phyloP scores from a whole-genome alignment of 2,113 vertebrate species.

The Siphamia tubifer region DNA sequence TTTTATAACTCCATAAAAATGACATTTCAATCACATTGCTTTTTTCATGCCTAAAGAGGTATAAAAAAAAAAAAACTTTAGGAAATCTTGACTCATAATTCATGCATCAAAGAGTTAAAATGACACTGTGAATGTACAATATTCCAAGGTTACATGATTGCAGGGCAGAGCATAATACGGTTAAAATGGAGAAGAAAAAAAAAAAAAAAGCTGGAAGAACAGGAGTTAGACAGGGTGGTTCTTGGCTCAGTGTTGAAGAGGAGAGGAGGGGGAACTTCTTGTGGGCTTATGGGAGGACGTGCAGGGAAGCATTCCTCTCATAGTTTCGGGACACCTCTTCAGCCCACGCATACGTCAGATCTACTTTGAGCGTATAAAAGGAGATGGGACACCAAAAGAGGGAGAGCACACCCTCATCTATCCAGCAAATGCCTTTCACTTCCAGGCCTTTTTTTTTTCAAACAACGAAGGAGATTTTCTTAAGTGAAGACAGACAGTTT shows the following conservation, averaged over 20 bases:
- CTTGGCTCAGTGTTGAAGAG: constrained; percentile 61
- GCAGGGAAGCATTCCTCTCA: constrained; percentile 88
- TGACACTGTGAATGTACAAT: too few species aligned
- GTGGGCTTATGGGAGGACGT: constrained; percentile 76
- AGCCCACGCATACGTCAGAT: constrained; percentile 80
- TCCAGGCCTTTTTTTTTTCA: constrained; percentile 19
- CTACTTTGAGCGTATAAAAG: constrained; percentile 64
- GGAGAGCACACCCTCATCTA: constrained; percentile 16
- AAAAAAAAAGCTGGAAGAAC: background rate
- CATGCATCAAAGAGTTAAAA: too few species aligned
- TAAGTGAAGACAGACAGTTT: background rate
- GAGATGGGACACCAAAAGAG: constrained; percentile 27
- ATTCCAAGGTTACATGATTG: background rate
- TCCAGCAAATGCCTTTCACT: background rate
- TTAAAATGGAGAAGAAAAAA: background rate
- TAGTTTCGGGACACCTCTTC: constrained; percentile 86
- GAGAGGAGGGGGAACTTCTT: background rate
- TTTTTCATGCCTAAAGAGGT: too few species aligned
- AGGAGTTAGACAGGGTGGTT: constrained; percentile 79
- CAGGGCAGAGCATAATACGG: constrained; percentile 11
- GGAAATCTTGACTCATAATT: too few species aligned
- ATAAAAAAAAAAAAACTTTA: too few species aligned
- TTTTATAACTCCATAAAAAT: too few species aligned
- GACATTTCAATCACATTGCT: too few species aligned
- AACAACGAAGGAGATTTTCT: background rate